Base-by-base conservation (phyloP, 2,888 invertebrate genomes). In the Erebia aethiops region DNA sequence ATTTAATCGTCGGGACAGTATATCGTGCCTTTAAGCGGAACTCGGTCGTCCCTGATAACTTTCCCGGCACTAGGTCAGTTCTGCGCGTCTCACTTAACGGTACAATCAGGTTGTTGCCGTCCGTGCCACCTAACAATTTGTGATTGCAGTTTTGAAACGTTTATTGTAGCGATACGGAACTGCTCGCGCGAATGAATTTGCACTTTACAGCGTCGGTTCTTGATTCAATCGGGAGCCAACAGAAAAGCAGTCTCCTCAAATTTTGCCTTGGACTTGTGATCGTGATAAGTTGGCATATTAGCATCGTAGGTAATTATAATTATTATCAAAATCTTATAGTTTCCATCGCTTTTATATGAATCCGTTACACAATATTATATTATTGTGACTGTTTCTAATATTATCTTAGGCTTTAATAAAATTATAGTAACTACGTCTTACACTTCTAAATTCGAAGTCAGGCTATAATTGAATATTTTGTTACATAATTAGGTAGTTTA, bases 31-130 rank as follows among this genome's bases (percentile, higher is more conserved):
- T 85, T 83, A 87, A 87, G 85, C 87, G 86, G 86, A 86, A 89
- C 84, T 86, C 83, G 77, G 82, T 84, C 85, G 89, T 87, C 86
- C 85, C 88, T 91, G 91, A 89, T 91, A 90, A 88, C 88, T 90
- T 89, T 88, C 90, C 87, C 89, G 90, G 87, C 89, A 93, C 89
- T 93, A 92, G 92, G 92, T 93, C 92, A 92, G 91, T 91, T 92
- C 87, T 90, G 90, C 88, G 86, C 87, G 85, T 87, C 87, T 87
- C 88, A 87, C 83, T 82, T 91, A 93, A 93, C 92, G 92, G 92
- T 93, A 92, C 87, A 89, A 87, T 91, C 92, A 90, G 89, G 91
- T 92, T 91, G 89, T 86, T 85, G 88, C 86, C 87, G 89, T 84
- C 88, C 87, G 84, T 82, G 88, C 87, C 86, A 89, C 89, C 86